phyloP scores from a whole-genome alignment of 2,113 vertebrate species.

The Rhea pennata region DNA sequence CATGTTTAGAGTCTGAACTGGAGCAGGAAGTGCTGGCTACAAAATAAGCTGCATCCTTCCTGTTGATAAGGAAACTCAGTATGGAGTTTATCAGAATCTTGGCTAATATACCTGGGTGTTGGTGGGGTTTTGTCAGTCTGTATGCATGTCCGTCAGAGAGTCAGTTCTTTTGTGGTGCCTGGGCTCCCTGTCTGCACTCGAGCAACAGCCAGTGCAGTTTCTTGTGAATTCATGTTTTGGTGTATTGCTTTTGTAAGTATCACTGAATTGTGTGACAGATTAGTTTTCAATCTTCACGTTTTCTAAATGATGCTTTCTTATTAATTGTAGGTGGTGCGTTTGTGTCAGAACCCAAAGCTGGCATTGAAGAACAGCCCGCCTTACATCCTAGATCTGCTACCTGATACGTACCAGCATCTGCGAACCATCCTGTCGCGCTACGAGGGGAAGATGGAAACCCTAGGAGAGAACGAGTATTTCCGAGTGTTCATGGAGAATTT shows the following conservation, averaged over 20 bases:
- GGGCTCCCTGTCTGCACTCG: background rate
- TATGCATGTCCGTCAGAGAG: background rate
- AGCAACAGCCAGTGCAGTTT: fast-evolving
- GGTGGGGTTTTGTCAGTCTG: background rate
- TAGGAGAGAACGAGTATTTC: constrained; percentile 98
- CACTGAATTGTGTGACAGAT: fast-evolving
- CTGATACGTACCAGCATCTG: constrained; percentile 97
- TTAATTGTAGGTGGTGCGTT: constrained; percentile 88
- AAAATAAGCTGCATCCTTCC: background rate
- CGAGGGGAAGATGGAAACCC: constrained; percentile 97
- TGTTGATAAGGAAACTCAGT: no score
- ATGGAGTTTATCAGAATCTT: no score
- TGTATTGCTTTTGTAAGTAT: fast-evolving
- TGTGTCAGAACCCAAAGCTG: constrained; percentile 97
- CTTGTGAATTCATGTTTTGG: fast-evolving
- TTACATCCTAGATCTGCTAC: constrained; percentile 96
- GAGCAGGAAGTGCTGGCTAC: background rate
- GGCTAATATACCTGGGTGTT: background rate
- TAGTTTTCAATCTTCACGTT: background rate
- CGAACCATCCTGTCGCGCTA: constrained; percentile 94
- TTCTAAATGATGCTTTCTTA: background rate
- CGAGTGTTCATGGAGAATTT: constrained; percentile 98
- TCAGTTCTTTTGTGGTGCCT: background rate
- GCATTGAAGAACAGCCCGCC: constrained; percentile 98
- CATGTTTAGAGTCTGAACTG: background rate